These are phyloP conservation scores for Macropus fuliginosus DNA, from an alignment of 2,797 vertebrate genomes.

Conservation along the genomic window DNA sequence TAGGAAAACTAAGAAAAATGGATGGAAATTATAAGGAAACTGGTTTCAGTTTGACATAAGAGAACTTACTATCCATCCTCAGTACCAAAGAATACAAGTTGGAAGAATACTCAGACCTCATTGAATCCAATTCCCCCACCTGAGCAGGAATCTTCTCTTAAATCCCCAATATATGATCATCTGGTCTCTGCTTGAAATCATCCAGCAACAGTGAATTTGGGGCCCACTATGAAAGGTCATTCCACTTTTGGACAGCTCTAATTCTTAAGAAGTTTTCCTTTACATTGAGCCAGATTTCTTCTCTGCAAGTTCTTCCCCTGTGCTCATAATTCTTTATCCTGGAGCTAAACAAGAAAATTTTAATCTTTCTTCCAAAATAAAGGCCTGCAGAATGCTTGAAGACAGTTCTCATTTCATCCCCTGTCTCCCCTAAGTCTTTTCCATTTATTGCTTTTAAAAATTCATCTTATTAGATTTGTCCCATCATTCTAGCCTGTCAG, in stretches of 20 bases:
- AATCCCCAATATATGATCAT: not conserved
- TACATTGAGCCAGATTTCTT: not conserved
- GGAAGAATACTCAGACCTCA: not conserved
- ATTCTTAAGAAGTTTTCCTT: not conserved
- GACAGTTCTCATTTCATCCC: not conserved
- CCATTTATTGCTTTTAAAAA: not conserved
- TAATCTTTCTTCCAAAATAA: not conserved
- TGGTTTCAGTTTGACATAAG: not conserved
- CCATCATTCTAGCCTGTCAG: not conserved
- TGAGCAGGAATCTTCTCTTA: not conserved
- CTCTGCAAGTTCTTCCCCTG: not conserved
- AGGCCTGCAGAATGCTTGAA: not conserved
- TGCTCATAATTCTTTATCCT: not conserved
- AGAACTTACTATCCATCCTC: not conserved
- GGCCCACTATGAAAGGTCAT: not conserved
- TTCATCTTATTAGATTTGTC: not conserved
- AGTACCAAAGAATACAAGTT: not conserved
- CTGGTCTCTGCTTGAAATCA: not conserved
- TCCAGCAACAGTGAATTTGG: not conserved
- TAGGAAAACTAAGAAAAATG: not conserved
- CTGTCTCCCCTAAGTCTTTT: not conserved
- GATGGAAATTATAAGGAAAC: not conserved
- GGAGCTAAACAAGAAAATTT: not conserved
- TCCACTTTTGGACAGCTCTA: not conserved
- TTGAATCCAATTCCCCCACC: not conserved